Conservation (phyloP, 2,113 vertebrate species). For the Periophthalmodon schlosseri region DNA sequence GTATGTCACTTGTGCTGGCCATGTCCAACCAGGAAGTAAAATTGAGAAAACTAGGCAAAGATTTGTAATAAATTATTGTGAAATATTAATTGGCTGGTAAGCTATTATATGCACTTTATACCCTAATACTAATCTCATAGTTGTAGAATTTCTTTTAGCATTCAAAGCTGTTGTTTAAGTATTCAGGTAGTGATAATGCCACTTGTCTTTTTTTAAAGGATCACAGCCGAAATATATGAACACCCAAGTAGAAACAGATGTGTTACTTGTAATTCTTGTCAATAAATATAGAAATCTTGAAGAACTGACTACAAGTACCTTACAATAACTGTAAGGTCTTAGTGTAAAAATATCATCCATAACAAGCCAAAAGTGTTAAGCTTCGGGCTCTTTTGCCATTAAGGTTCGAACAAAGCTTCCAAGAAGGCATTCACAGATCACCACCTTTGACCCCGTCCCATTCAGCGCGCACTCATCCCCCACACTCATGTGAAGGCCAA, state of each 20-base stretch:
- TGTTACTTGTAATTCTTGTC: neutral
- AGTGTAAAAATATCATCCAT: neutral
- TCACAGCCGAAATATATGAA: neutral
- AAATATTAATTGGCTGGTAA: too few species aligned
- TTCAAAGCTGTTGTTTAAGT: neutral
- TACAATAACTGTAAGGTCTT: neutral
- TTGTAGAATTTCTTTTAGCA: neutral
- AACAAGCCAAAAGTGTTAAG: slow-evolving; percentile 1
- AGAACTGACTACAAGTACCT: neutral
- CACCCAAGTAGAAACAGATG: neutral
- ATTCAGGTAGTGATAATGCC: neutral
- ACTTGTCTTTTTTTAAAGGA: too few species aligned
- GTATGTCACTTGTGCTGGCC: too few species aligned
- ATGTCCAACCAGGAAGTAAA: too few species aligned
- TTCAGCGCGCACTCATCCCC: slow-evolving; percentile 46
- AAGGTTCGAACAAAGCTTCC: slow-evolving; percentile 53
- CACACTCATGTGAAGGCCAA: slow-evolving; percentile 55
- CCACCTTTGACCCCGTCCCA: slow-evolving; percentile 55
- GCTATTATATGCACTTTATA: too few species aligned
- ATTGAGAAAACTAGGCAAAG: too few species aligned
- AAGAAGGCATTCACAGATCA: slow-evolving; percentile 57
- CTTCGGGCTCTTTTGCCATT: slow-evolving; percentile 22
- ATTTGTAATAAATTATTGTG: too few species aligned
- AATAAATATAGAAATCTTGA: neutral
- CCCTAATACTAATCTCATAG: too few species aligned